phyloP scores from a whole-genome alignment of 37 sponge, comb jelly and placozoan genomes.

The Oopsacas minuta region DNA sequence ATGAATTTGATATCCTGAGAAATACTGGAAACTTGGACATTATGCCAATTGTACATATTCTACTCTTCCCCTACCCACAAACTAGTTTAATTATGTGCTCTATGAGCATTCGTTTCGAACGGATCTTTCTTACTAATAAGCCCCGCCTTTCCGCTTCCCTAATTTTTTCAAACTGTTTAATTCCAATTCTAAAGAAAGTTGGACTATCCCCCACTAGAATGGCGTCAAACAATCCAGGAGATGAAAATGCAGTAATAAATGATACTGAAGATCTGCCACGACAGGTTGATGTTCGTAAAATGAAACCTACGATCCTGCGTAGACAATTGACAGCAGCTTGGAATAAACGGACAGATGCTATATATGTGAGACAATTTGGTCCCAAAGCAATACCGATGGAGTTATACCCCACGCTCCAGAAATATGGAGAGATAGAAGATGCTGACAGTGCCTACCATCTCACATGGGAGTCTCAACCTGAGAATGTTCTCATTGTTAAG shows the following conservation, averaged over 20 bases:
- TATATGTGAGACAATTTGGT: background rate
- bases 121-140: background rate
- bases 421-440: slow-evolving; percentile 26
- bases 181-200: background rate
- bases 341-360: background rate
- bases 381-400: slow-evolving; percentile 18
- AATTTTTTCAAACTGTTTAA: background rate
- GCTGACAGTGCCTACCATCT: slow-evolving; percentile 58
- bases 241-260: background rate
- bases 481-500: slow-evolving; percentile 63
- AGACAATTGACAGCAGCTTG: background rate
- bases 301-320: background rate
- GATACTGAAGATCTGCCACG: background rate
- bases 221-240: background rate
- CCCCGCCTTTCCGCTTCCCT: background rate
- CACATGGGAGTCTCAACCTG: slow-evolving; percentile 41
- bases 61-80: background rate
- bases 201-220: background rate
- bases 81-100: background rate
- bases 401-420: background rate
- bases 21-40: too few species aligned
- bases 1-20: too few species aligned
- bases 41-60: too few species aligned
- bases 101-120: background rate
- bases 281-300: background rate